Evolutionary conservation across 2,888 invertebrate species (phyloP).

Genomic region (Erannis defoliaria): DNA sequence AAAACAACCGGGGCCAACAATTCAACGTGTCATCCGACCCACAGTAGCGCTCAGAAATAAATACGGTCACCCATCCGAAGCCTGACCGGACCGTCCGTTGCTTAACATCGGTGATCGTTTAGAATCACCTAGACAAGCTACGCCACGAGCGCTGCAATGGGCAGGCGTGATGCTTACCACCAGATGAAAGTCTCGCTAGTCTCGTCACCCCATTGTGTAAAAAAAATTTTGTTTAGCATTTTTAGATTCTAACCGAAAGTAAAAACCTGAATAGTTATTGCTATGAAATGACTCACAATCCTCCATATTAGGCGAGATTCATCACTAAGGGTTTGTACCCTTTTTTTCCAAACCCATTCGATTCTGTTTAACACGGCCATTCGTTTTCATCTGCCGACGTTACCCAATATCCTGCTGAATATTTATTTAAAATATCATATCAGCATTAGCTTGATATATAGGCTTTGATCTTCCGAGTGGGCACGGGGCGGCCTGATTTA

Average conservation of each 20-base stretch:
- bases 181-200: no score
- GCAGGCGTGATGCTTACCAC: no score
- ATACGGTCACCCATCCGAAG: no score
- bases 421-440: slow-evolving; percentile 87
- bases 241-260: not conserved
- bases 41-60: no score
- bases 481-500: slow-evolving; percentile 73
- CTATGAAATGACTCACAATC: slow-evolving; percentile 5
- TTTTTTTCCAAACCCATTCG: slow-evolving; percentile 33
- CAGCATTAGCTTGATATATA: slow-evolving; percentile 85
- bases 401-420: slow-evolving; percentile 81
- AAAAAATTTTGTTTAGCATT: no score
- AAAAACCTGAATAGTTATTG: not conserved
- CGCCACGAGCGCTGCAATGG: no score
- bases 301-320: slow-evolving; percentile 5
- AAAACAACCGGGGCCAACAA: no score
- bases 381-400: slow-evolving; percentile 44
- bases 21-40: no score
- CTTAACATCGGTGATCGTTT: no score
- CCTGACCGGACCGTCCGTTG: no score
- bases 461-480: slow-evolving; percentile 76
- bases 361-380: slow-evolving; percentile 40
- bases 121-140: no score
- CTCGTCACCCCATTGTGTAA: no score
- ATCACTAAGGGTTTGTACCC: slow-evolving; percentile 17